A percentile compares a stretch with the other conserved stretches of the same genome.
Conservation (phyloP, 2,113 vertebrate genomes). For the Morphnarchus princeps region DNA sequence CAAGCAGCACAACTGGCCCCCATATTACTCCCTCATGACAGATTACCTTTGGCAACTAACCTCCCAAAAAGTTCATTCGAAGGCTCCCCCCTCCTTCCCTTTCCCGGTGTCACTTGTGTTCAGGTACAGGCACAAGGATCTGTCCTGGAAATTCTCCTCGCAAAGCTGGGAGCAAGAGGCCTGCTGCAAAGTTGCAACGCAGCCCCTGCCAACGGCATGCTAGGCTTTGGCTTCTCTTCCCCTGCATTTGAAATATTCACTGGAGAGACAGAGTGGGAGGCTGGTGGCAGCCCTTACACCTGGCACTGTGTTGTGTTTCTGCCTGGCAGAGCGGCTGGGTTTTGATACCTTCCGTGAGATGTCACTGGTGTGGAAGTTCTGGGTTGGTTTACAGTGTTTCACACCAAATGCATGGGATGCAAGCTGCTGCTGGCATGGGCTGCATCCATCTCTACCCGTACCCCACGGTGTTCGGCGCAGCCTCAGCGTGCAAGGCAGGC, state of each 20-base stretch:
- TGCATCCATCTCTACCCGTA: background rate
- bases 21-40: background rate
- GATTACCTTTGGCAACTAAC: background rate
- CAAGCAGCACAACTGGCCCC: background rate
- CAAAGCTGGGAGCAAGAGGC: background rate
- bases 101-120: background rate
- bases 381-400: background rate
- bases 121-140: background rate
- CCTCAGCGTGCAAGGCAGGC: background rate
- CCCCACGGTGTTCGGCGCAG: rapidly evolving
- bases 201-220: background rate
- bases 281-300: background rate
- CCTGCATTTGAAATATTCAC: background rate
- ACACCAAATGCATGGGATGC: background rate
- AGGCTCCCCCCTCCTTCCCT: background rate
- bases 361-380: background rate
- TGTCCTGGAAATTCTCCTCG: background rate
- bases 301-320: background rate
- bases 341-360: background rate
- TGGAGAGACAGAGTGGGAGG: background rate
- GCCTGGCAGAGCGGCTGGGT: background rate
- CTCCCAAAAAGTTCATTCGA: background rate
- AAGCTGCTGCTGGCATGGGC: background rate
- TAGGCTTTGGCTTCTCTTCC: background rate
- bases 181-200: background rate